Conservation (phyloP, 2,113 vertebrate genomes). For the Chaetura pelagica region DNA sequence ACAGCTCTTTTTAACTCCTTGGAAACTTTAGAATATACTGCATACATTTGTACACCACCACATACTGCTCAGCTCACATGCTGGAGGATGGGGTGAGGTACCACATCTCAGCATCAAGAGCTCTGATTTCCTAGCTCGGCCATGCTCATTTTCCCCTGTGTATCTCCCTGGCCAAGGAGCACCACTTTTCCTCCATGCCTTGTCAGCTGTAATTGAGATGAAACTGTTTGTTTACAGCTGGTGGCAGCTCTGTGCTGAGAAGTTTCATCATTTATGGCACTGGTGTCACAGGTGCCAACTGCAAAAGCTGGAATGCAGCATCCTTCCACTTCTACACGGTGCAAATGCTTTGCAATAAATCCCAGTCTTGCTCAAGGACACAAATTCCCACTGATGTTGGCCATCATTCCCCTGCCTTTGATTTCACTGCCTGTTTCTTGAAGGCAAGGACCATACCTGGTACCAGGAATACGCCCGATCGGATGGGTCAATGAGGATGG, state of each 20-base stretch:
- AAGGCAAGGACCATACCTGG: slow-evolving; percentile 80
- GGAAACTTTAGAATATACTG: not conserved
- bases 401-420: not conserved
- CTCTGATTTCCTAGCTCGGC: not conserved
- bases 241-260: slow-evolving; percentile 16
- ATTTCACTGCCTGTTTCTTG: accelerated
- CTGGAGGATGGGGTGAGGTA: not conserved
- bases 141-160: not conserved
- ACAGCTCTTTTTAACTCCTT: not conserved
- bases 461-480: slow-evolving; percentile 98
- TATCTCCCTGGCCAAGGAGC: not conserved
- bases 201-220: slow-evolving; percentile 48
- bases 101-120: not conserved
- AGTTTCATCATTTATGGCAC: slow-evolving; percentile 20
- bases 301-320: not conserved
- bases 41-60: accelerated
- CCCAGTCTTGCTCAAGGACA: not conserved
- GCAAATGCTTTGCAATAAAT: not conserved
- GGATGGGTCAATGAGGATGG: slow-evolving; percentile 95
- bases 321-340: not conserved
- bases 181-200: not conserved
- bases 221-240: slow-evolving; percentile 29
- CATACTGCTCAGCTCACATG: not conserved
- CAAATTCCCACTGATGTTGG: not conserved
- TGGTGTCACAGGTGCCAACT: slow-evolving; percentile 19